These are phyloP conservation scores for Dicentrarchus labrax DNA, from an alignment of 2,113 vertebrate species.

Conservation along the genomic window DNA sequence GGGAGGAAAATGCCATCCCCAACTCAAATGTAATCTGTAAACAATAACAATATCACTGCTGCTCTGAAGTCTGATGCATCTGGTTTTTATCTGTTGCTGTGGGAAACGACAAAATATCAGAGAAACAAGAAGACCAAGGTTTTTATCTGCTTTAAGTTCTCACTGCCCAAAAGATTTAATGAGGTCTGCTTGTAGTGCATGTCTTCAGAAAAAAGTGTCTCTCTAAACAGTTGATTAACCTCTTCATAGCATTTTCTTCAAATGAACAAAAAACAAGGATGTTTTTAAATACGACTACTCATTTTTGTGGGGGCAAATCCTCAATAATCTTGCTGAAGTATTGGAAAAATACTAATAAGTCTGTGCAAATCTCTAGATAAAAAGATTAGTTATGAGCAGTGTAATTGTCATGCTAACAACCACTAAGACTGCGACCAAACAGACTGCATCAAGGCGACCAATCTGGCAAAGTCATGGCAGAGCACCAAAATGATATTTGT, in stretches of 20 bases:
- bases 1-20: constrained; percentile 7
- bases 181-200: neutral
- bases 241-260: neutral
- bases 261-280: neutral
- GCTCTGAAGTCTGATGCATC: constrained; percentile 44
- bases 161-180: neutral
- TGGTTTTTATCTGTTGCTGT: constrained; percentile 55
- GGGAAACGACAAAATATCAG: constrained; percentile 31
- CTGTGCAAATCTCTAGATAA: too few relatives aligned
- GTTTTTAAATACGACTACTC: neutral
- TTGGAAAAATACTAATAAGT: too few relatives aligned
- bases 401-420: neutral
- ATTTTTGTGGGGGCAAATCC: too few relatives aligned
- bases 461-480: neutral
- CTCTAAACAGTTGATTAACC: neutral
- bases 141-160: neutral
- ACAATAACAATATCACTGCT: constrained; percentile 30
- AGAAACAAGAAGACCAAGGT: constrained; percentile 18
- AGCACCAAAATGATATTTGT: neutral
- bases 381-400: neutral
- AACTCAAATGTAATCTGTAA: constrained; percentile 10
- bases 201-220: neutral
- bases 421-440: neutral
- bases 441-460: neutral
- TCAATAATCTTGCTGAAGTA: too few relatives aligned